Evolutionary conservation across 2,113 vertebrate species (phyloP).

Genomic region (Muscicapa adusta): DNA sequence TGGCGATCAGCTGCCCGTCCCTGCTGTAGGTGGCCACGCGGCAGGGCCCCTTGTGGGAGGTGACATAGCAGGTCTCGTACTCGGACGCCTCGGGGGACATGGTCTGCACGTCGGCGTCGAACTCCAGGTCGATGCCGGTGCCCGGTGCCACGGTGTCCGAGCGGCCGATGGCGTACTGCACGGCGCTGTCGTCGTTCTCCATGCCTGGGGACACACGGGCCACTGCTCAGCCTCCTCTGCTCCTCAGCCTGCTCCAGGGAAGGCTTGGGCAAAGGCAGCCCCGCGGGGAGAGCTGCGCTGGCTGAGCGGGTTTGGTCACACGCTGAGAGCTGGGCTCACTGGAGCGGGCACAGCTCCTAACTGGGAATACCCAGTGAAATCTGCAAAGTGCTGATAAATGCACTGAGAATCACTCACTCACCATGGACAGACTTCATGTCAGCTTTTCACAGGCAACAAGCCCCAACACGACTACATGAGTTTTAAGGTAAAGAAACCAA

Average conservation of each 20-base stretch:
- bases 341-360: neutral
- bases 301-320: neutral
- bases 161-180: constrained; percentile 96
- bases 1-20: constrained; percentile 94
- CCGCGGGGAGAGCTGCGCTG: neutral
- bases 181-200: constrained; percentile 95
- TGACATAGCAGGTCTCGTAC: constrained; percentile 98
- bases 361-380: neutral
- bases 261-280: neutral
- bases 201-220: constrained; percentile 78
- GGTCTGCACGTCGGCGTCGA: constrained; percentile 95
- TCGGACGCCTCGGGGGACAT: constrained; percentile 98
- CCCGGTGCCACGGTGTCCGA: constrained; percentile 94
- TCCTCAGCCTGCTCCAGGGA: neutral
- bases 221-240: neutral
- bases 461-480: neutral
- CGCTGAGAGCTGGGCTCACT: fast-evolving
- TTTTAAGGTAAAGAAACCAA: neutral
- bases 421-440: neutral
- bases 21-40: constrained; percentile 93
- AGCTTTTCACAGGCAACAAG: neutral
- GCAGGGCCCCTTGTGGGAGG: constrained; percentile 95
- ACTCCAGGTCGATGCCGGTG: constrained; percentile 95
- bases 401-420: neutral
- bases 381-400: fast-evolving